These are phyloP conservation scores for Mesocricetus auratus DNA, from an alignment of 2,113 vertebrate genomes.

Conservation along the genomic window DNA sequence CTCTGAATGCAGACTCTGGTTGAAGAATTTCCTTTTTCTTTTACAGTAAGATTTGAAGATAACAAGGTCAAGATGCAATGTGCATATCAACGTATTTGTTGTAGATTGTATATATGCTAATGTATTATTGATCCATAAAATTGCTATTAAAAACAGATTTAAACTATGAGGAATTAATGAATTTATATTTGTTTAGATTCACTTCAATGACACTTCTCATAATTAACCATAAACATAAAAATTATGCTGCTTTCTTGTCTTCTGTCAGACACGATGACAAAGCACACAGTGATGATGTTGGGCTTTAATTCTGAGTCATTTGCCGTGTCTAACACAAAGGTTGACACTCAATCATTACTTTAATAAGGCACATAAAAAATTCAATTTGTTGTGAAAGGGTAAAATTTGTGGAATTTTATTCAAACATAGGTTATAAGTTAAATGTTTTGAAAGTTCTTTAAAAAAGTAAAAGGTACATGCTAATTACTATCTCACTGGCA, in stretches of 20 bases:
- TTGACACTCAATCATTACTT: conserved; percentile 76
- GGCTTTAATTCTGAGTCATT: conserved; percentile 76
- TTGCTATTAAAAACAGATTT: conserved; percentile 68
- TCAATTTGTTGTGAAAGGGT: conserved; percentile 70
- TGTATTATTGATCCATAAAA: conserved; percentile 51
- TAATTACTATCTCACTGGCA: not conserved
- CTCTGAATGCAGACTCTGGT: not conserved
- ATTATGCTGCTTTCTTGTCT: conserved; percentile 37
- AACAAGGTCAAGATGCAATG: not conserved
- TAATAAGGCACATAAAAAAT: conserved; percentile 66
- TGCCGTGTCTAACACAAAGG: conserved; percentile 76
- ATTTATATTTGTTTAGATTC: conserved; percentile 73
- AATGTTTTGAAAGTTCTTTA: not conserved
- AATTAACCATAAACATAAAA: conserved; percentile 77
- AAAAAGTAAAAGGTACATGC: not conserved
- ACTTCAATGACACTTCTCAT: conserved; percentile 77
- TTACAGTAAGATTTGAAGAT: not conserved
- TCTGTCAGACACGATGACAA: conserved; percentile 61
- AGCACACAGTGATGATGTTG: conserved; percentile 68
- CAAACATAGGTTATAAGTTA: conserved; percentile 78
- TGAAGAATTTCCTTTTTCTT: not conserved
- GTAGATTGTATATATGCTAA: not conserved
- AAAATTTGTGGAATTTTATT: conserved; percentile 72
- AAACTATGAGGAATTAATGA: conserved; percentile 53
- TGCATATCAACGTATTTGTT: fast-evolving